Evolutionary conservation across 1,140 invertebrate genomes (phyloP).

Genomic region (Anastrepha obliqua): DNA sequence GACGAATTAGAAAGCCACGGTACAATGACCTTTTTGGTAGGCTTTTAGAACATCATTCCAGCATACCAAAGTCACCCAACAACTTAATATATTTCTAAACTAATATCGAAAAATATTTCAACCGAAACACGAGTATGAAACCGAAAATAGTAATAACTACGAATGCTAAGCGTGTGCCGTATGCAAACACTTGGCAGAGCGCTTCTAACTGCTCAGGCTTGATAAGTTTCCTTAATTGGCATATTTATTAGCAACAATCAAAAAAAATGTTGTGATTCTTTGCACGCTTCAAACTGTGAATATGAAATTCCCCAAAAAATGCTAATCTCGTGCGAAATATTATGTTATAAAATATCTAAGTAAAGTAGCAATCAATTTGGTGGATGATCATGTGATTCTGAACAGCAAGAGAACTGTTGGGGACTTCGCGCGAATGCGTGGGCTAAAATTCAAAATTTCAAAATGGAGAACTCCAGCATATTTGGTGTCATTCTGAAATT

Average conservation of each 20-base stretch:
- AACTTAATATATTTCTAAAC: neutral
- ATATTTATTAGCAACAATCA: neutral
- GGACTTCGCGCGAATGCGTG: conserved; percentile 16
- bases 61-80: neutral
- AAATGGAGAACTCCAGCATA: too few species aligned
- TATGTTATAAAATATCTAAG: too few species aligned
- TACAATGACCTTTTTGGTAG: conserved; percentile 16
- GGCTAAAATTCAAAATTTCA: neutral
- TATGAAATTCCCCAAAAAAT: neutral
- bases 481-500: too few species aligned
- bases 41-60: neutral
- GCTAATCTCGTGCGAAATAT: too few species aligned
- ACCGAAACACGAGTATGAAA: neutral
- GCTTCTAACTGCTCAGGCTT: neutral
- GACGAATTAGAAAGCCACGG: neutral
- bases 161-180: neutral
- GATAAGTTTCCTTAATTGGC: neutral
- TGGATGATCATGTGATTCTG: neutral
- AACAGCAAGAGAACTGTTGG: too few species aligned
- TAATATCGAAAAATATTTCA: neutral
- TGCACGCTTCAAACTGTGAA: neutral
- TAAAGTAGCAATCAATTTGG: neutral
- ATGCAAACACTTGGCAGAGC: neutral
- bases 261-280: neutral
- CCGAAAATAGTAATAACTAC: neutral